Conservation (phyloP, 2,888 invertebrate species). For the Callyntrura guangdongensis region DNA sequence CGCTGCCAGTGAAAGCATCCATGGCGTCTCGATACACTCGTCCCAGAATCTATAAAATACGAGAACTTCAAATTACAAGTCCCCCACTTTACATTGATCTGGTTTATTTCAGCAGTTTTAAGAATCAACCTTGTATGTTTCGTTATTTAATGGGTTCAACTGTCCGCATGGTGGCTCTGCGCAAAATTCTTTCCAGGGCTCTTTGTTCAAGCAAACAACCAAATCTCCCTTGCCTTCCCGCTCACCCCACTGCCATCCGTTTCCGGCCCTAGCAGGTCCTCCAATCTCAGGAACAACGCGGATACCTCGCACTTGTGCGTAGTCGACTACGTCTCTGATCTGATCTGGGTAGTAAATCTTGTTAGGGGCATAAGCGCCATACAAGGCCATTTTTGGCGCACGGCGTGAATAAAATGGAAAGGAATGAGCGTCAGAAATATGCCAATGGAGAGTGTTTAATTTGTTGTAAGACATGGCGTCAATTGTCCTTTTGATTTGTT, state of each 20-base stretch:
- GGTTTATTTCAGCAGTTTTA: conserved; percentile 11
- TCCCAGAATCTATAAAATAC: conserved; percentile 87
- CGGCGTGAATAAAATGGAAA: conserved; percentile 94
- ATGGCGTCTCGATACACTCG: conserved; percentile 89
- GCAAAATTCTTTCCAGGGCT: conserved; percentile 91
- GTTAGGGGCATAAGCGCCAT: conserved; percentile 87
- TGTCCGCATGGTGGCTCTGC: conserved; percentile 95
- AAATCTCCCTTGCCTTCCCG: conserved; percentile 91
- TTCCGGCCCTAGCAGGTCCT: conserved; percentile 94
- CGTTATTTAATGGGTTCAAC: conserved; percentile 92
- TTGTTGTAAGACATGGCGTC: conserved; percentile 96
- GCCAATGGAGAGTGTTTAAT: conserved; percentile 97
- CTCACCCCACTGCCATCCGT: conserved; percentile 94
- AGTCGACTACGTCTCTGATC: conserved; percentile 89
- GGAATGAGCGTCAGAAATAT: conserved; percentile 95
- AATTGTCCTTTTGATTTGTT: conserved; percentile 90
- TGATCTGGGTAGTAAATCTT: conserved; percentile 90
- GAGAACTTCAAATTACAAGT: not conserved
- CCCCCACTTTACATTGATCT: too few relatives aligned
- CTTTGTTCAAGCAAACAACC: conserved; percentile 89
- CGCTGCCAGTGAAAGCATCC: conserved; percentile 86
- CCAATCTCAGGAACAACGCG: conserved; percentile 95
- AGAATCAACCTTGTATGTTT: conserved; percentile 89
- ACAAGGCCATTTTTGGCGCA: conserved; percentile 91
- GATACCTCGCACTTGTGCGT: conserved; percentile 93